Conservation (phyloP, 2,797 vertebrate species). For the Psittacula derbiana region DNA sequence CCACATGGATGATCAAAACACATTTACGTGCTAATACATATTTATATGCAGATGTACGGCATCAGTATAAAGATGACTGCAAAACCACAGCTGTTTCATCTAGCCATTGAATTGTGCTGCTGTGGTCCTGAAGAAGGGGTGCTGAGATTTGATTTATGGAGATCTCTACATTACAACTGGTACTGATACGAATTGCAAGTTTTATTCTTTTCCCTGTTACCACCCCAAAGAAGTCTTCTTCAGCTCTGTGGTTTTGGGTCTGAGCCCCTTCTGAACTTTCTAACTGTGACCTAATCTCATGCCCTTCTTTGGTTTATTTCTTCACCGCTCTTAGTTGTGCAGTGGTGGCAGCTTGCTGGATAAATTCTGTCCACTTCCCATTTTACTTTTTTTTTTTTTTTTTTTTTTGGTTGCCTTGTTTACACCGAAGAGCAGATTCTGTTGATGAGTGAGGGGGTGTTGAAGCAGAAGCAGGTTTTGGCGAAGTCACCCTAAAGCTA, state of each 20-base stretch:
- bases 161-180: not conserved
- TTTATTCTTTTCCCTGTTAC: not conserved
- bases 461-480: not conserved
- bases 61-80: not conserved
- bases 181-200: not conserved
- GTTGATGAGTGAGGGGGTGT: not conserved
- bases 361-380: not conserved
- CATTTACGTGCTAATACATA: not conserved
- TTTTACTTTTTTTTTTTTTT: not conserved
- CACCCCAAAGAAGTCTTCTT: not conserved
- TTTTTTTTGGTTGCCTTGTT: not conserved
- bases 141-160: not conserved
- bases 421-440: not conserved
- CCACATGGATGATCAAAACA: not conserved
- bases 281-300: not conserved
- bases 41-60: not conserved
- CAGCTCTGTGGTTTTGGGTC: not conserved
- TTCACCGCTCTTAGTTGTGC: not conserved
- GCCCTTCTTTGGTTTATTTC: not conserved
- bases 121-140: not conserved
- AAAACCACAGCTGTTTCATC: not conserved
- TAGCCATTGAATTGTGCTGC: not conserved
- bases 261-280: not conserved
- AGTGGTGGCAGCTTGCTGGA: not conserved
- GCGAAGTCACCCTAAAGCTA: not conserved